Evolutionary conservation across 2,797 vertebrate genomes (phyloP).

Genomic region (Remorina albescens): DNA sequence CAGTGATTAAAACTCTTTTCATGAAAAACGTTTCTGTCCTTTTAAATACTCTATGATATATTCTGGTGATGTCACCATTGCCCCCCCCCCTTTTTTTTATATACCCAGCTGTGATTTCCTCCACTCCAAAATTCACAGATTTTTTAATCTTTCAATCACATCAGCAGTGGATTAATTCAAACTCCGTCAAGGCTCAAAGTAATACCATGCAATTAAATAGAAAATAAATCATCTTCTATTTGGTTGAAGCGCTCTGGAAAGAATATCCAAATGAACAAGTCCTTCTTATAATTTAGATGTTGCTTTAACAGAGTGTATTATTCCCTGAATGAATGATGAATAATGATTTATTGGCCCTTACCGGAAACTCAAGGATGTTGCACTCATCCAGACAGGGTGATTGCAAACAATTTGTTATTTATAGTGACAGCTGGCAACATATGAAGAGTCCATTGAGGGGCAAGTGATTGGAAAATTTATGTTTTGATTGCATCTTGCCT

Average conservation of each 20-base stretch:
- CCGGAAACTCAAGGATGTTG: constrained; percentile 35
- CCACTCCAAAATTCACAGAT: constrained; percentile 17
- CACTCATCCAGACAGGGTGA: constrained; percentile 38
- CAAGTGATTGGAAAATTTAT: constrained; percentile 25
- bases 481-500: constrained; percentile 32
- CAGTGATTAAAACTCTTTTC: constrained; percentile 30
- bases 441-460: constrained; percentile 33
- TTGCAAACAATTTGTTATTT: constrained; percentile 60
- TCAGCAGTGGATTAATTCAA: constrained; percentile 20
- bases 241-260: constrained; percentile 40
- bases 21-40: constrained; percentile 14
- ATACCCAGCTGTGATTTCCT: background rate
- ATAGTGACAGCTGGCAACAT: constrained; percentile 31
- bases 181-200: constrained; percentile 16
- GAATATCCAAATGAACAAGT: constrained; percentile 33
- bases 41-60: constrained; percentile 14
- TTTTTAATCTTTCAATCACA: constrained; percentile 46
- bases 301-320: constrained; percentile 14
- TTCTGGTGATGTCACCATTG: constrained; percentile 11
- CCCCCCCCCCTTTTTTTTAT: background rate
- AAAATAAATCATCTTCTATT: constrained; percentile 48
- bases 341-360: constrained; percentile 55
- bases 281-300: constrained; percentile 31
- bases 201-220: constrained; percentile 40
- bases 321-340: constrained; percentile 36